Percentiles rank a stretch among this genome's conserved stretches.
phyloP scores from a whole-genome alignment of 1,140 invertebrate genomes.

The Cataglyphis hispanica region DNA sequence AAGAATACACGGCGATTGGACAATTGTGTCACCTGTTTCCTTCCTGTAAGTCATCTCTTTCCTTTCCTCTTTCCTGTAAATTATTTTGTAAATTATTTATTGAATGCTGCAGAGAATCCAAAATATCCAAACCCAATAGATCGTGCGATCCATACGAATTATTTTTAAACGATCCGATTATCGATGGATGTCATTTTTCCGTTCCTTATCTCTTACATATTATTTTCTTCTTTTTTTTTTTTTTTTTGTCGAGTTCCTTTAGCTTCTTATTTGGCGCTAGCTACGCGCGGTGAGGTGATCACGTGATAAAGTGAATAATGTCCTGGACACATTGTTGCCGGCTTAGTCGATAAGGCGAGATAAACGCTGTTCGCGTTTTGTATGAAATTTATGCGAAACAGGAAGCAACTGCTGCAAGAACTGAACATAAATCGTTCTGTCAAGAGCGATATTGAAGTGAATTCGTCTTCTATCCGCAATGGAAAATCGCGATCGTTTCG shows the following conservation, averaged over 20 bases:
- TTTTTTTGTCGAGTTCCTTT: slow-evolving; percentile 36
- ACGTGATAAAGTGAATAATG: slow-evolving; percentile 53
- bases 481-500: slow-evolving; percentile 32
- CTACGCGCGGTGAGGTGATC: slow-evolving; percentile 43
- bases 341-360: slow-evolving; percentile 57
- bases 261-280: slow-evolving; percentile 61
- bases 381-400: slow-evolving; percentile 39
- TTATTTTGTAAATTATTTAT: slow-evolving; percentile 63
- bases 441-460: slow-evolving; percentile 31
- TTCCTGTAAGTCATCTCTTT: not conserved
- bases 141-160: not conserved
- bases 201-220: not conserved
- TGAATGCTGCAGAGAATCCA: not conserved
- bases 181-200: not conserved
- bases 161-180: not conserved
- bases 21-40: slow-evolving; percentile 29
- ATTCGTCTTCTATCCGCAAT: slow-evolving; percentile 27
- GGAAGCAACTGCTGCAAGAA: slow-evolving; percentile 24
- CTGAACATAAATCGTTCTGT: slow-evolving; percentile 37
- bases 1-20: slow-evolving; percentile 15
- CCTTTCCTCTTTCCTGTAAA: slow-evolving; percentile 13
- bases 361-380: slow-evolving; percentile 30
- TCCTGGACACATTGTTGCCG: slow-evolving; percentile 52
- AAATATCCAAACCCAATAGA: not conserved
- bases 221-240: slow-evolving; percentile 10